phyloP scores from a whole-genome alignment of 2,888 invertebrate species.

The Epinotia ramella region DNA sequence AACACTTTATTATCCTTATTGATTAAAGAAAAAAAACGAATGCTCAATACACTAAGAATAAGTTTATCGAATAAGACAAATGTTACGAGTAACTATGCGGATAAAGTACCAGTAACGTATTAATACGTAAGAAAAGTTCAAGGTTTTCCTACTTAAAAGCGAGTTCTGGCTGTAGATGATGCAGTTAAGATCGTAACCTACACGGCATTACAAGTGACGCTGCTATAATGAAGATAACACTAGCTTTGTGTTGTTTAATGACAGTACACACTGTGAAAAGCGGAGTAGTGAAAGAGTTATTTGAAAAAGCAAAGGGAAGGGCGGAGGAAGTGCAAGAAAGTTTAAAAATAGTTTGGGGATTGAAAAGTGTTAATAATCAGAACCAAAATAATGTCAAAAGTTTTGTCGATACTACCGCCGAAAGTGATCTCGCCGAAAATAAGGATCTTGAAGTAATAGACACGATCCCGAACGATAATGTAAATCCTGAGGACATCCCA shows the following conservation, averaged over 20 bases:
- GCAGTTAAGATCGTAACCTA: slow-evolving; percentile 1
- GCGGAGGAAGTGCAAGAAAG: slow-evolving; percentile 2
- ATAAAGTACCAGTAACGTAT: slow-evolving; percentile 2
- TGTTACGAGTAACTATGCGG: not conserved
- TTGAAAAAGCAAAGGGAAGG: slow-evolving; percentile 11
- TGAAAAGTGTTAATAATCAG: not conserved
- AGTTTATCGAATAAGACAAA: not conserved
- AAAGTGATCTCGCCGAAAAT: not conserved
- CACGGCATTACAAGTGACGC: not conserved
- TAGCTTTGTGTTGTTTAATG: not conserved
- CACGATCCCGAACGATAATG: not conserved
- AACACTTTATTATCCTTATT: too few species aligned
- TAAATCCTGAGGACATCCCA: not conserved
- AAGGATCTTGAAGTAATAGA: not conserved
- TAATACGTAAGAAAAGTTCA: not conserved
- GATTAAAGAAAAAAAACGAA: too few species aligned
- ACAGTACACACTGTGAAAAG: not conserved
- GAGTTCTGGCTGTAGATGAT: not conserved
- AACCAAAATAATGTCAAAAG: not conserved
- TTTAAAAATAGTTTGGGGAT: not conserved
- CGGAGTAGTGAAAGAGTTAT: slow-evolving; percentile 1
- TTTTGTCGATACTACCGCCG: not conserved
- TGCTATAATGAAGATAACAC: slow-evolving; percentile 1
- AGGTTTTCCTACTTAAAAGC: not conserved
- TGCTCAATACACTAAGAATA: too few species aligned